A percentile compares a stretch with the other conserved stretches of the same genome.
Conservation (phyloP, 2,113 vertebrate genomes). For the Mus musculus region DNA sequence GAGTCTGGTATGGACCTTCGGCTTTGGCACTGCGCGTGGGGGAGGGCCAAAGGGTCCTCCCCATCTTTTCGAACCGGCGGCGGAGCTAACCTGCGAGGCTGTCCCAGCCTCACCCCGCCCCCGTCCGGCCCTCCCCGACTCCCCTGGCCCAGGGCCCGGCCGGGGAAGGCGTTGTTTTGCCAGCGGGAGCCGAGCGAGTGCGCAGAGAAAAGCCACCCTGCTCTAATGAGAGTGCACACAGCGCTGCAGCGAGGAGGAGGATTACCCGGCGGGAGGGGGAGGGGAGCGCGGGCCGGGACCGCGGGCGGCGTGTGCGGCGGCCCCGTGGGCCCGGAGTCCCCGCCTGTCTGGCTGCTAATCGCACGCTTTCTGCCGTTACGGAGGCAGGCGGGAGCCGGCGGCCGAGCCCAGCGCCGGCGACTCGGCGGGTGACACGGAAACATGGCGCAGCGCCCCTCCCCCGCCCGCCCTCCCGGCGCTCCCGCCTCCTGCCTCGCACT, state of each 20-base stretch:
- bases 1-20: neutral
- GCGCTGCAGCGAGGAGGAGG: constrained; percentile 79
- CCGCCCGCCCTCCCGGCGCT: constrained; percentile 80
- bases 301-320: constrained; percentile 84
- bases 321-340: constrained; percentile 80
- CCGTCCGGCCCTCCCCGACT: constrained; percentile 65
- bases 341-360: constrained; percentile 87
- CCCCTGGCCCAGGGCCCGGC: constrained; percentile 81
- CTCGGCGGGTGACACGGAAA: constrained; percentile 89
- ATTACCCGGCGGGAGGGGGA: constrained; percentile 78
- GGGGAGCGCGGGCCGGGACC: constrained; percentile 74
- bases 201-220: constrained; percentile 80
- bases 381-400: constrained; percentile 84
- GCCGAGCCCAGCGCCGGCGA: constrained; percentile 83
- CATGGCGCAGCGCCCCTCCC: constrained; percentile 88
- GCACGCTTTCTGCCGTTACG: constrained; percentile 87
- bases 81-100: constrained; percentile 64
- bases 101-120: constrained; percentile 45
- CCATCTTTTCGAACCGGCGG: constrained; percentile 8
- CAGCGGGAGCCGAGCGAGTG: constrained; percentile 85
- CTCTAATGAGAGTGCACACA: constrained; percentile 83
- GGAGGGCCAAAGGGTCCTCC: constrained; percentile 13
- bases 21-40: constrained; percentile 43
- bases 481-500: constrained; percentile 86
- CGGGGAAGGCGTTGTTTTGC: constrained; percentile 86